These are phyloP conservation scores for Enteromius thamalakanensis DNA, from an alignment of 2,797 vertebrate genomes.

Conservation along the genomic window DNA sequence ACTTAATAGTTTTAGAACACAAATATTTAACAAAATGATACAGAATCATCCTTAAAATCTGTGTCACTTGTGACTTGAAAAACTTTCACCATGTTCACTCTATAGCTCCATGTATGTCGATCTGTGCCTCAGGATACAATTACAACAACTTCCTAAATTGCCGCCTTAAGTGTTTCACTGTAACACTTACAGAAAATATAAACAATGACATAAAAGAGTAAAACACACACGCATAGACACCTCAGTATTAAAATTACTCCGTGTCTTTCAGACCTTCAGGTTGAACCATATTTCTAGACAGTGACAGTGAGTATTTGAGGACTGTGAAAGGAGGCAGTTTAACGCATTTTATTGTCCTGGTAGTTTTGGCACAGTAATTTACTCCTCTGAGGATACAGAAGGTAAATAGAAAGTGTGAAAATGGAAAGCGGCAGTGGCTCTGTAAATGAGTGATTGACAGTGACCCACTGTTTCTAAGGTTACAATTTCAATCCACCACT, in stretches of 20 bases:
- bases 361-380: conserved; percentile 29
- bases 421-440: background rate
- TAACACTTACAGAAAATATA: background rate
- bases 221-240: background rate
- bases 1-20: background rate
- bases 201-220: background rate
- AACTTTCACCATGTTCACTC: background rate
- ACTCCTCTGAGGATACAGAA: conserved; percentile 18
- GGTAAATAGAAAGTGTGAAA: conserved; percentile 36
- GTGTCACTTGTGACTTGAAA: background rate
- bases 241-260: conserved; percentile 1
- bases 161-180: background rate
- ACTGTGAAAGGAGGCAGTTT: conserved; percentile 35
- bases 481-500: conserved; percentile 34
- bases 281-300: conserved; percentile 22
- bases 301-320: conserved; percentile 33
- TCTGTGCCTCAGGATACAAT: conserved; percentile 3
- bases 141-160: background rate
- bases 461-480: conserved; percentile 21
- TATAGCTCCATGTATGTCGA: background rate
- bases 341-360: conserved; percentile 23
- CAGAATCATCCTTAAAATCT: background rate
- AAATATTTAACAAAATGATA: background rate
- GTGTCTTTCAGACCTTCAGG: conserved; percentile 27
- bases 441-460: conserved; percentile 37